A percentile compares a stretch with the other conserved stretches of the same genome.
Evolutionary conservation across 2,113 vertebrate genomes (phyloP).

Genomic region (Coturnix japonica): DNA sequence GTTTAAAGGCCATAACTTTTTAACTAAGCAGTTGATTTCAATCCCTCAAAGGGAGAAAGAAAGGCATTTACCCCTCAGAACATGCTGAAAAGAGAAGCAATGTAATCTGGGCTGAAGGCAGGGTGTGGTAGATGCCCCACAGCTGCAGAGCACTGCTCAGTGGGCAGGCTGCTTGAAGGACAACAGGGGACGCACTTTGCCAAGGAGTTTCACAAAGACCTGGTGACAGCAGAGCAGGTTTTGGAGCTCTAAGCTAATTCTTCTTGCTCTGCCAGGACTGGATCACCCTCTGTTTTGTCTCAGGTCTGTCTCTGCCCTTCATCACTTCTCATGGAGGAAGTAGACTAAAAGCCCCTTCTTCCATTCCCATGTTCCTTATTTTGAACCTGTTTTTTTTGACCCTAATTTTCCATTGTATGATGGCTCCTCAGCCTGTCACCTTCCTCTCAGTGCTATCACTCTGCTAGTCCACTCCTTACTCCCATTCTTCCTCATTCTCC

Average conservation of each 20-base stretch:
- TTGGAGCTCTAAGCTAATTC: fast-evolving
- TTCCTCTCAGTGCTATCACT: fast-evolving
- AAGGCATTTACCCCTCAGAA: not conserved
- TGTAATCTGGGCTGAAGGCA: fast-evolving
- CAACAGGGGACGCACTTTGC: not conserved
- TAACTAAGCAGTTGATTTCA: not conserved
- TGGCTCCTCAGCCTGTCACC: not conserved
- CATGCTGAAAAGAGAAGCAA: not conserved
- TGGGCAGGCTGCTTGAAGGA: fast-evolving
- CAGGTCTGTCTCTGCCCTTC: not conserved
- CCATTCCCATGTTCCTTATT: not conserved
- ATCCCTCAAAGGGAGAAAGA: not conserved
- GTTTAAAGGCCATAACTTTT: not conserved
- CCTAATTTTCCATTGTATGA: not conserved
- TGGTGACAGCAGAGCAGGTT: not conserved
- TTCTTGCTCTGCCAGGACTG: not conserved
- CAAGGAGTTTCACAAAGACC: not conserved
- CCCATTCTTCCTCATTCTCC: not conserved
- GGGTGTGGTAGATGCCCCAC: not conserved
- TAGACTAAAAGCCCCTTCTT: not conserved
- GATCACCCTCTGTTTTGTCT: not conserved
- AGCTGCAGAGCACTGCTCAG: fast-evolving
- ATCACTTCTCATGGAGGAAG: not conserved
- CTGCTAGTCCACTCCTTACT: not conserved
- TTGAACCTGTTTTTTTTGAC: not conserved